Percentiles rank a stretch among this genome's conserved stretches.
phyloP scores from a whole-genome alignment of 2,797 vertebrate species.

The Arctocebus calabarensis region DNA sequence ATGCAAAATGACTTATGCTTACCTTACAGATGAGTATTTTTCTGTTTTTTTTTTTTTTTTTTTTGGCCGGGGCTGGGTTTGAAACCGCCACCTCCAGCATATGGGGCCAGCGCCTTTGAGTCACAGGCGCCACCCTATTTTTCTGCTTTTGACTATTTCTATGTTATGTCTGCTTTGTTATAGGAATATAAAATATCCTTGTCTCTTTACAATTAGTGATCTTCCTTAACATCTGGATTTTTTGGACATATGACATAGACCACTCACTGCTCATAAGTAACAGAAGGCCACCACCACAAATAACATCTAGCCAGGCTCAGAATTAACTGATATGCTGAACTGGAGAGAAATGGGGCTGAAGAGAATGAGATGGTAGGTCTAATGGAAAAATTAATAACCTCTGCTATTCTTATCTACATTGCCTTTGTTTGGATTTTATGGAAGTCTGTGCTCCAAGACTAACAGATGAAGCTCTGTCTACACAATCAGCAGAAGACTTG shows the following conservation, averaged over 20 bases:
- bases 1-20: background rate
- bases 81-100: no score
- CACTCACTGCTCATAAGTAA: background rate
- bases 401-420: background rate
- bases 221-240: constrained; percentile 56
- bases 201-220: background rate
- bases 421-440: background rate
- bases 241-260: constrained; percentile 37
- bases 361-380: background rate
- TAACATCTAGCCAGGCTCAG: background rate
- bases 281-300: background rate
- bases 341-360: background rate
- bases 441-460: background rate
- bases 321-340: background rate
- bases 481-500: background rate
- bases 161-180: background rate
- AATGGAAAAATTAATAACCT: background rate
- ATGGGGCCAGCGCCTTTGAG: no score
- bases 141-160: constrained; percentile 26
- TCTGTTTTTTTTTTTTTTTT: background rate
- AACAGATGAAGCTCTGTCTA: background rate
- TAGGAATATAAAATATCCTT: background rate
- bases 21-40: background rate
- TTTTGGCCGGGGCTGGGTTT: no score
- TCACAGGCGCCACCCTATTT: no score